Conservation (phyloP, 35 echinoderm and acorn worm genomes). For the Amphiura filiformis region DNA sequence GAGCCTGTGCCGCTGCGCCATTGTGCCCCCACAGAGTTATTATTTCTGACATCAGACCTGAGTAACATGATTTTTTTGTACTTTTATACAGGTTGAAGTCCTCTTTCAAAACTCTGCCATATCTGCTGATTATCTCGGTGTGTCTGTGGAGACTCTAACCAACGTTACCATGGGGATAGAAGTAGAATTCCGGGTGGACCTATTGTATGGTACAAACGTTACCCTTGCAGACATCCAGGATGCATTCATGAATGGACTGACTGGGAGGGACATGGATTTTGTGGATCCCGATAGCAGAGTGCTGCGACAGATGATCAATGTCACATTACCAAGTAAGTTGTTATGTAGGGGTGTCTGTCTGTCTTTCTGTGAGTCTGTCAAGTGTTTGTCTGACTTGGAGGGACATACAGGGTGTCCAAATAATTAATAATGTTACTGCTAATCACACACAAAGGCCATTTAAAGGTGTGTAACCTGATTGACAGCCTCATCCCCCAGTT, state of each 20-base stretch:
- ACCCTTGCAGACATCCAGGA: conserved; percentile 1
- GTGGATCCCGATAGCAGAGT: conserved; percentile 14
- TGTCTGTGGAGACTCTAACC: conserved; percentile 3
- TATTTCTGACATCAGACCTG: no score
- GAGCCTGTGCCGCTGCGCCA: no score
- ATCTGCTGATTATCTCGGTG: not conserved
- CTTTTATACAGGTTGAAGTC: conserved; percentile 16
- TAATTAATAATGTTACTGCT: not conserved
- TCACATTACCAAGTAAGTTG: conserved; percentile 16
- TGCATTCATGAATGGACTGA: conserved; percentile 15
- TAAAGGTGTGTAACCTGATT: no score
- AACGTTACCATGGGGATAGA: not conserved
- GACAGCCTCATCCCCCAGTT: no score
- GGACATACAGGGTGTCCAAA: not conserved
- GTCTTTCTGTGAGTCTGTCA: not conserved
- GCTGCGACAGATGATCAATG: not conserved
- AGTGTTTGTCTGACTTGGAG: not conserved
- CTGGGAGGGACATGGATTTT: not conserved
- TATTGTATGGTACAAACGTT: not conserved
- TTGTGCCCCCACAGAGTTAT: no score
- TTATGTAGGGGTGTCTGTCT: not conserved
- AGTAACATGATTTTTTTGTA: no score
- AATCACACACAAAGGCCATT: no score
- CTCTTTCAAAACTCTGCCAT: conserved; percentile 10
- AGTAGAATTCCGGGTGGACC: not conserved